A percentile compares a stretch with the other conserved stretches of the same genome.
Evolutionary conservation across 2,888 invertebrate species (phyloP).

Genomic region (Agonopterix subpropinquella): DNA sequence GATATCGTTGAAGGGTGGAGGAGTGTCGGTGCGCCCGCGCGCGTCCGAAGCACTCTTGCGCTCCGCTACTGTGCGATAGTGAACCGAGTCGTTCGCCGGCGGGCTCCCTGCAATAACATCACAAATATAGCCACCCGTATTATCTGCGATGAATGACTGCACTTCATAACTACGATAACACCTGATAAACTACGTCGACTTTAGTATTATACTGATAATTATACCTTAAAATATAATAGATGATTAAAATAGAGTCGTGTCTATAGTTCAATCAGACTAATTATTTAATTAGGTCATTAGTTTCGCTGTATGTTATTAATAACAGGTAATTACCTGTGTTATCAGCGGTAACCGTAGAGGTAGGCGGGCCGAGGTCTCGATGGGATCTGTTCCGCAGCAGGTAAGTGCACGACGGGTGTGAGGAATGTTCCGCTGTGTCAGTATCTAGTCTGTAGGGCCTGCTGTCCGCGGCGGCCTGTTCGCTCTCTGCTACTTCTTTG

Average conservation of each 20-base stretch:
- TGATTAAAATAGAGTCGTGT: too few relatives aligned
- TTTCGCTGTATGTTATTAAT: too few relatives aligned
- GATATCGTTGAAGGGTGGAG: slow-evolving; percentile 51
- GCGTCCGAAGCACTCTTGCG: slow-evolving; percentile 40
- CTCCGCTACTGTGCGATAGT: slow-evolving; percentile 33
- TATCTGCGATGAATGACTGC: slow-evolving; percentile 53
- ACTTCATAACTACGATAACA: slow-evolving; percentile 57
- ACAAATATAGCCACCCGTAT: slow-evolving; percentile 23
- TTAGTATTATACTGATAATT: slow-evolving; percentile 19
- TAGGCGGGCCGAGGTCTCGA: slow-evolving; percentile 50
- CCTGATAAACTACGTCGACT: slow-evolving; percentile 36
- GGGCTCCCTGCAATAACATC: slow-evolving; percentile 52
- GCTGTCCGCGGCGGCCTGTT: slow-evolving; percentile 22
- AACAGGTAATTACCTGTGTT: slow-evolving; percentile 47
- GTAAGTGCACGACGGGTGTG: slow-evolving; percentile 40
- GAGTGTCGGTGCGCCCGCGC: slow-evolving; percentile 40
- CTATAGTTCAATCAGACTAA: too few relatives aligned
- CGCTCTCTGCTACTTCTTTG: slow-evolving; percentile 23
- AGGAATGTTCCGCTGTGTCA: slow-evolving; percentile 36
- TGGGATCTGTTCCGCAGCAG: slow-evolving; percentile 45
- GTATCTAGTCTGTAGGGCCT: slow-evolving; percentile 40
- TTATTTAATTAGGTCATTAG: too few relatives aligned
- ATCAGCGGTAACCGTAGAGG: slow-evolving; percentile 54
- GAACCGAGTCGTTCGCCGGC: slow-evolving; percentile 38
- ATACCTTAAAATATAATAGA: neutral